Percentiles rank a stretch among this genome's conserved stretches.
Evolutionary conservation across 2,888 invertebrate species (phyloP).

Genomic region (Pachymerium ferrugineum): DNA sequence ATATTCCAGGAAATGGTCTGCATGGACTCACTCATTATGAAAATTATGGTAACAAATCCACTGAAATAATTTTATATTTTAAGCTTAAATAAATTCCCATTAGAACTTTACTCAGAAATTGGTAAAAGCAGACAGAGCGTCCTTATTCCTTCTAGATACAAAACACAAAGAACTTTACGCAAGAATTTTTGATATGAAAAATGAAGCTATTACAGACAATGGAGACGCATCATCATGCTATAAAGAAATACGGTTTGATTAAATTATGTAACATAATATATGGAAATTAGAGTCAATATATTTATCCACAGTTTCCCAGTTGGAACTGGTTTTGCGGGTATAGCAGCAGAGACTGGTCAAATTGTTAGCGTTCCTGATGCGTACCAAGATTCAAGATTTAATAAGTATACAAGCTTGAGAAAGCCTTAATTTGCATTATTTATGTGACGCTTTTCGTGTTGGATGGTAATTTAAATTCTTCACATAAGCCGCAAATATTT

Average conservation of each 20-base stretch:
- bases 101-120: slow-evolving; percentile 70
- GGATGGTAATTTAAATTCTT: too few relatives aligned
- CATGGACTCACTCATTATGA: slow-evolving; percentile 72
- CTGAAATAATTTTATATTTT: neutral
- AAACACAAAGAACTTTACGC: slow-evolving; percentile 70
- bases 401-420: slow-evolving; percentile 47
- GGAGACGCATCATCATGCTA: slow-evolving; percentile 33
- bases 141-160: slow-evolving; percentile 71
- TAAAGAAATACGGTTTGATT: slow-evolving; percentile 31
- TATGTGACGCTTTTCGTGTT: neutral
- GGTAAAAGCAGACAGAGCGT: slow-evolving; percentile 76
- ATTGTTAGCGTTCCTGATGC: slow-evolving; percentile 76
- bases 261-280: neutral
- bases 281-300: neutral
- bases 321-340: slow-evolving; percentile 72
- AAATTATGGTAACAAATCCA: slow-evolving; percentile 58
- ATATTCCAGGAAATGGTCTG: slow-evolving; percentile 84
- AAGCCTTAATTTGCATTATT: neutral
- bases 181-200: slow-evolving; percentile 65
- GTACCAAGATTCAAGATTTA: slow-evolving; percentile 70
- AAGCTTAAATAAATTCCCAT: neutral
- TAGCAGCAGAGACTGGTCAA: slow-evolving; percentile 72
- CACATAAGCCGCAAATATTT: too few relatives aligned
- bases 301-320: slow-evolving; percentile 60
- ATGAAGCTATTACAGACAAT: slow-evolving; percentile 31